Evolutionary conservation across 2,888 invertebrate species (phyloP).

Genomic region (Drosophila neonasuta): DNA sequence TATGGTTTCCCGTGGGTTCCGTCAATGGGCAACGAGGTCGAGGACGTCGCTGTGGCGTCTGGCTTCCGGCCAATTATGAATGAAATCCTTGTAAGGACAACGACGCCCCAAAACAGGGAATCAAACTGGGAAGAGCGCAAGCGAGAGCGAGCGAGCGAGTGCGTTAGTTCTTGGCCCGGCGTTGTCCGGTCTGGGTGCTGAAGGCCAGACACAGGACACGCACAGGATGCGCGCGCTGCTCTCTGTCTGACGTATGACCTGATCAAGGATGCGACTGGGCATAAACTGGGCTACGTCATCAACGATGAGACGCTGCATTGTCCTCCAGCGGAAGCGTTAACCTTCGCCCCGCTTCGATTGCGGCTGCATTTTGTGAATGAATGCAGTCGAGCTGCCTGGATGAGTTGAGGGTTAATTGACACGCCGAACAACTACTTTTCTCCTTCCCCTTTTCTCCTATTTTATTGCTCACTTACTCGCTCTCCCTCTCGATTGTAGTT

Average conservation of each 20-base stretch:
- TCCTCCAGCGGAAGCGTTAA: constrained; percentile 67
- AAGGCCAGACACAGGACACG: constrained; percentile 27
- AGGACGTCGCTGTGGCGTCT: constrained; percentile 43
- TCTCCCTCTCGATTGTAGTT: neutral
- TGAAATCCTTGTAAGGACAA: constrained; percentile 59
- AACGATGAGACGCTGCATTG: constrained; percentile 37
- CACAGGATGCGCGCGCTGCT: constrained; percentile 27
- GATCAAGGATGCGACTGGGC: constrained; percentile 62
- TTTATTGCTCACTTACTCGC: neutral
- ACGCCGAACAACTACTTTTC: neutral
- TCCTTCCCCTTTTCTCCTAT: neutral
- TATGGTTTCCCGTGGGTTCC: constrained; percentile 54
- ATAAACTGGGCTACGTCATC: constrained; percentile 58
- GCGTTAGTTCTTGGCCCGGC: constrained; percentile 13
- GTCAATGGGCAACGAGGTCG: constrained; percentile 51
- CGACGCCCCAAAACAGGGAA: constrained; percentile 15
- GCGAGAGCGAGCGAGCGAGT: constrained; percentile 1
- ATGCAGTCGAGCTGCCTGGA: neutral
- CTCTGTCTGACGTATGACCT: constrained; percentile 53
- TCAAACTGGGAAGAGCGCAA: constrained; percentile 2
- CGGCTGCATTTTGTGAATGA: constrained; percentile 31
- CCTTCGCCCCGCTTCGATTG: constrained; percentile 60
- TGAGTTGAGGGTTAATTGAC: constrained; percentile 3
- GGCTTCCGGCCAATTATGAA: constrained; percentile 71
- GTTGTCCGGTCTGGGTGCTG: constrained; percentile 17